phyloP scores from a whole-genome alignment of 2,888 invertebrate genomes.

The Labia minor region DNA sequence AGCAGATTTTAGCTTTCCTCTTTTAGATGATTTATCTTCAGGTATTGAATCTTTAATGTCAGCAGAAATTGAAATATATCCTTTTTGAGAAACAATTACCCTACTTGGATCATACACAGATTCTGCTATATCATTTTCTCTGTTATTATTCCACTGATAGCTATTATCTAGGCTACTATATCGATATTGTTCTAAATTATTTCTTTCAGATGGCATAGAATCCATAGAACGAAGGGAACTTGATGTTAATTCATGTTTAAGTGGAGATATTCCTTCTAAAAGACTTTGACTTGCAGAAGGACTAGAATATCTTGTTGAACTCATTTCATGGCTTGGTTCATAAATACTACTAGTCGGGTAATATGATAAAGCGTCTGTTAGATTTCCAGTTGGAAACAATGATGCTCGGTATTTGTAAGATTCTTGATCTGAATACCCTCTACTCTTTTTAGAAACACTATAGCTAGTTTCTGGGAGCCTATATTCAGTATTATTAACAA shows the following conservation, averaged over 20 bases:
- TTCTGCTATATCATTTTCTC: constrained; percentile 37
- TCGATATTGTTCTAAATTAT: constrained; percentile 44
- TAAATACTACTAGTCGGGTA: constrained; percentile 62
- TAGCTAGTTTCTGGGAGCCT: neutral
- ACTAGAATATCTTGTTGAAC: constrained; percentile 46
- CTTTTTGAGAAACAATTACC: constrained; percentile 66
- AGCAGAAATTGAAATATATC: constrained; percentile 64
- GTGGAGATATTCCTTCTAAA: neutral
- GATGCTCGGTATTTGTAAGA: constrained; percentile 28
- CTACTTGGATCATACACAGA: constrained; percentile 41
- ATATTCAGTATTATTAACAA: constrained; percentile 35
- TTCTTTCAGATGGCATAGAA: constrained; percentile 42
- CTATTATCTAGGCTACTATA: constrained; percentile 43
- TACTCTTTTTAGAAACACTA: neutral
- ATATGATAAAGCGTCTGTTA: constrained; percentile 71
- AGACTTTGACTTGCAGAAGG: constrained; percentile 47
- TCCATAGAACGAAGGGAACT: constrained; percentile 53
- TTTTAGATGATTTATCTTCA: constrained; percentile 54
- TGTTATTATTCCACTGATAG: constrained; percentile 40
- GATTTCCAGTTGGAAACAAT: constrained; percentile 55
- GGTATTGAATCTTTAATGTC: constrained; percentile 47
- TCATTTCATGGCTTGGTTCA: constrained; percentile 41
- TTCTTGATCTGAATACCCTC: constrained; percentile 24
- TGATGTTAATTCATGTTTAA: constrained; percentile 42
- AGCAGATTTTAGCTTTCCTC: constrained; percentile 61